Percentiles rank a stretch among this genome's conserved stretches.
phyloP scores from a whole-genome alignment of 2,113 vertebrate species.

The Nannospalax galili region DNA sequence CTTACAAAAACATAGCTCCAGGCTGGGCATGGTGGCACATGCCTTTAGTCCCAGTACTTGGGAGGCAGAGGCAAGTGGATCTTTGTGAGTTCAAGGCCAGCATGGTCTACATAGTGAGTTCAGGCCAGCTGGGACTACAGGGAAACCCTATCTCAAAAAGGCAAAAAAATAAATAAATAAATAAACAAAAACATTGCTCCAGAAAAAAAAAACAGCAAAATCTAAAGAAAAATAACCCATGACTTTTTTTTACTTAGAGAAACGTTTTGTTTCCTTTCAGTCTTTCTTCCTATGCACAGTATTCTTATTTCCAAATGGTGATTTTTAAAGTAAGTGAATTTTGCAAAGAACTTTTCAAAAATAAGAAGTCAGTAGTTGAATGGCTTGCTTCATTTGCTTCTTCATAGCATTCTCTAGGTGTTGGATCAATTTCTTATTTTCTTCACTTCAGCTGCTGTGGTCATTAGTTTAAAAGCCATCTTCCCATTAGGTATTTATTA shows the following conservation, averaged over 20 bases:
- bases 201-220: conserved; percentile 34
- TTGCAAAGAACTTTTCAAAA: conserved; percentile 11
- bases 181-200: background rate
- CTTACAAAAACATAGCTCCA: conserved; percentile 44
- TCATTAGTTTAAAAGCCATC: background rate
- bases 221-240: background rate
- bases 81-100: no score
- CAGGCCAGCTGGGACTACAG: no score
- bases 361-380: conserved; percentile 35
- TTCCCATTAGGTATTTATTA: conserved; percentile 26
- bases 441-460: background rate
- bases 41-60: no score
- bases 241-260: background rate
- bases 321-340: conserved; percentile 27
- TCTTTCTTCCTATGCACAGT: background rate
- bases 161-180: no score
- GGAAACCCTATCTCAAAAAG: no score
- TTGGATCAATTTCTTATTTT: background rate
- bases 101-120: no score
- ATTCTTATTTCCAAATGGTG: background rate
- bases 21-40: no score
- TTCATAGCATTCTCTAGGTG: background rate
- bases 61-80: no score
- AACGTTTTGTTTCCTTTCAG: conserved; percentile 43
- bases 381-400: conserved; percentile 12